Percentiles rank a stretch among this genome's conserved stretches.
phyloP scores from a whole-genome alignment of 2,888 invertebrate genomes.

The Stramonita haemastoma region DNA sequence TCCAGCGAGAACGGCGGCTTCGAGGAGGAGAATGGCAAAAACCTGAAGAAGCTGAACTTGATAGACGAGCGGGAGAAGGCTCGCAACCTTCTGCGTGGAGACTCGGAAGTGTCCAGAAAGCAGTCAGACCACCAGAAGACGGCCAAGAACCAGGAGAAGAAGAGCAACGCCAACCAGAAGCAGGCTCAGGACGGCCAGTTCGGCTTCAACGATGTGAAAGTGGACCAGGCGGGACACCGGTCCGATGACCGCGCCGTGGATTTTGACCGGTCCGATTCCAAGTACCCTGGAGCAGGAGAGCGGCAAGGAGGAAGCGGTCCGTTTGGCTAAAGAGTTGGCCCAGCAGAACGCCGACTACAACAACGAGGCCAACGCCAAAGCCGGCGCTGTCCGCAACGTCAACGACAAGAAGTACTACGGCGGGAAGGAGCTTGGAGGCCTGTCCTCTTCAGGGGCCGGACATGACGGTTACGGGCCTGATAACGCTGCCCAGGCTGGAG shows the following conservation, averaged over 20 bases:
- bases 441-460: background rate
- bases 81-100: constrained; percentile 41
- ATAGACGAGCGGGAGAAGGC: constrained; percentile 48
- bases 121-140: constrained; percentile 47
- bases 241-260: constrained; percentile 47
- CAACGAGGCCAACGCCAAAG: constrained; percentile 46
- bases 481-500: constrained; percentile 19
- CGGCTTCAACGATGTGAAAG: constrained; percentile 45
- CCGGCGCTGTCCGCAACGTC: constrained; percentile 43
- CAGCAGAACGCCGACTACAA: constrained; percentile 48
- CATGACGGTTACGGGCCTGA: constrained; percentile 15
- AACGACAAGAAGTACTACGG: constrained; percentile 50
- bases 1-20: constrained; percentile 47
- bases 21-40: constrained; percentile 49
- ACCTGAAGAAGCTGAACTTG: constrained; percentile 44
- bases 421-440: constrained; percentile 39
- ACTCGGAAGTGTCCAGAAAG: constrained; percentile 44
- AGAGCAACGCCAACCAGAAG: constrained; percentile 48
- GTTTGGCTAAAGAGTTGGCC: constrained; percentile 48
- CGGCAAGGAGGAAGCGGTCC: constrained; percentile 46
- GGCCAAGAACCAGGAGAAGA: constrained; percentile 47
- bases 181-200: constrained; percentile 47
- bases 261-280: constrained; percentile 48
- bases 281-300: constrained; percentile 45
- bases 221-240: constrained; percentile 48